These are phyloP conservation scores for Piaya cayana DNA, from an alignment of 2,113 vertebrate species.

Conservation along the genomic window DNA sequence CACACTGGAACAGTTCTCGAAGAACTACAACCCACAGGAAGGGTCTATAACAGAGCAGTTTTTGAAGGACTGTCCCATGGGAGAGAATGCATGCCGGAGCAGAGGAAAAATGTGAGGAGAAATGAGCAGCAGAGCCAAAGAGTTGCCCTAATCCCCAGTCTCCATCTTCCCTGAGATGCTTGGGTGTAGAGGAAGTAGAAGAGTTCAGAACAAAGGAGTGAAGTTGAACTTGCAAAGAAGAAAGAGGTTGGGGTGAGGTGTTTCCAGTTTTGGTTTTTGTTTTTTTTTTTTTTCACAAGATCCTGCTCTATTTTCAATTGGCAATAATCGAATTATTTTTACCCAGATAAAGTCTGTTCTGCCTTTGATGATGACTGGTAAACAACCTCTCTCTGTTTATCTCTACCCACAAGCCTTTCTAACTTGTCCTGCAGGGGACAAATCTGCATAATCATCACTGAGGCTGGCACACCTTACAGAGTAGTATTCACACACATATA, in stretches of 20 bases:
- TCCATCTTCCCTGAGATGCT: not conserved
- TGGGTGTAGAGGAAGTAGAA: not conserved
- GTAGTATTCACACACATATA: not conserved
- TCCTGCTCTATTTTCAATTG: not conserved
- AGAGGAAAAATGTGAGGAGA: not conserved
- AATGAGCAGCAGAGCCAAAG: rapidly evolving
- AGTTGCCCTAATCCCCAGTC: not conserved
- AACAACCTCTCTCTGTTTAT: not conserved
- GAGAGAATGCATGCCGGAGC: rapidly evolving
- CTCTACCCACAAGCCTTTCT: not conserved
- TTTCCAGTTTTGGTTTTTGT: not conserved
- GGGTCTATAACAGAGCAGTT: not conserved
- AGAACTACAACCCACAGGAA: not conserved
- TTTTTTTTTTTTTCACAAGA: not conserved
- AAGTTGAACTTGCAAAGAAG: not conserved
- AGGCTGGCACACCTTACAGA: not conserved
- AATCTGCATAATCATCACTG: not conserved
- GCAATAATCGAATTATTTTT: not conserved
- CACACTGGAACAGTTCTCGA: not conserved
- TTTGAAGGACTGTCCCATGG: not conserved
- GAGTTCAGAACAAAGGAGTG: not conserved
- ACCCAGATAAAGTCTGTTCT: not conserved
- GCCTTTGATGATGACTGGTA: not conserved
- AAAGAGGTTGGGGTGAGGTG: rapidly evolving
- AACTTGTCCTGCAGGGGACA: not conserved